Evolutionary conservation across 2,888 invertebrate species (phyloP).

Genomic region (Chymomyza procnemis): DNA sequence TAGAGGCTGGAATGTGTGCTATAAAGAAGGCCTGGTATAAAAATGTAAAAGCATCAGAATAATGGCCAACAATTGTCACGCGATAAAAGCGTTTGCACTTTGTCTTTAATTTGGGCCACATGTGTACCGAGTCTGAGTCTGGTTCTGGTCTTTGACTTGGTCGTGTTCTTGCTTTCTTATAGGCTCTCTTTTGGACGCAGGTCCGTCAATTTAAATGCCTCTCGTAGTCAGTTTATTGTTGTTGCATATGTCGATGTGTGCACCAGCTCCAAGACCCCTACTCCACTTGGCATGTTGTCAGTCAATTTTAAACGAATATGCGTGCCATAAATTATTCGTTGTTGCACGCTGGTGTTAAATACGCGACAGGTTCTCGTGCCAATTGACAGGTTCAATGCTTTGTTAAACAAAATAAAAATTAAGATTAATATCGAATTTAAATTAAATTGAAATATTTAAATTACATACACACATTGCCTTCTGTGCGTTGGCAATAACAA

Average conservation of each 20-base stretch:
- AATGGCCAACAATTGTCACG: slow-evolving; percentile 2
- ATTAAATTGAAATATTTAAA: background rate
- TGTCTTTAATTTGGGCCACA: background rate
- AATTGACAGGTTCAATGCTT: background rate
- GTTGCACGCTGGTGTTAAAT: background rate
- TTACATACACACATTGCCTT: background rate
- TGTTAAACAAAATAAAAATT: background rate
- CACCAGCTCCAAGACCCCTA: background rate
- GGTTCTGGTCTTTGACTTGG: background rate
- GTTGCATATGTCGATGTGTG: background rate
- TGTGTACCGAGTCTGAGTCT: background rate
- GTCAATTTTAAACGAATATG: background rate
- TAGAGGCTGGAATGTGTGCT: background rate
- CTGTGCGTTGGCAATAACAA: background rate
- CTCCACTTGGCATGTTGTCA: background rate
- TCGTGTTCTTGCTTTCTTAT: background rate
- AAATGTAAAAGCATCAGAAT: background rate
- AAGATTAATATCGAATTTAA: background rate
- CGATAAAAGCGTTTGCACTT: slow-evolving; percentile 8
- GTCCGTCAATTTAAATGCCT: background rate
- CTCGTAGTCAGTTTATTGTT: background rate
- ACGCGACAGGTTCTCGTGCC: background rate
- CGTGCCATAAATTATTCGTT: slow-evolving; percentile 1
- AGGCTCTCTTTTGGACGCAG: background rate
- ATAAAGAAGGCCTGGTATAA: background rate